Conservation (phyloP, 2,113 vertebrate genomes). For the Dendrocopos noguchii region DNA sequence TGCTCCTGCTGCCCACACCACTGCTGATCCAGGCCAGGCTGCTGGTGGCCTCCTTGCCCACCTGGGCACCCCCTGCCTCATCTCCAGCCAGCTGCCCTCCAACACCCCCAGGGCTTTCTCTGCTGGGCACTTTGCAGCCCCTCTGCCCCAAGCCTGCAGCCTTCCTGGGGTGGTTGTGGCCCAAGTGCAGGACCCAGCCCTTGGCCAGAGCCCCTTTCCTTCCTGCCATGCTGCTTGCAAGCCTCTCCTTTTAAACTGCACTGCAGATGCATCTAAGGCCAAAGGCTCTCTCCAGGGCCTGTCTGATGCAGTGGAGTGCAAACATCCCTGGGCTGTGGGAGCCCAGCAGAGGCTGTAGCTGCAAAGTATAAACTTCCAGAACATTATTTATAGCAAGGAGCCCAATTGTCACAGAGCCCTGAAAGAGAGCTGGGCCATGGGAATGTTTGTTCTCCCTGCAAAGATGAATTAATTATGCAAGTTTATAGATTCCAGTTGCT, state of each 20-base stretch:
- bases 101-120: too few relatives aligned
- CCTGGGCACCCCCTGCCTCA: too few relatives aligned
- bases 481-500: slow-evolving; percentile 56
- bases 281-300: slow-evolving; percentile 20
- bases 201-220: slow-evolving; percentile 1
- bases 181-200: too few relatives aligned
- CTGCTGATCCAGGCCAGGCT: too few relatives aligned
- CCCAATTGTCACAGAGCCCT: slow-evolving; percentile 15
- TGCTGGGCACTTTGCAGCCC: too few relatives aligned
- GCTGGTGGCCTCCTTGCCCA: too few relatives aligned
- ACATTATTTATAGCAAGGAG: slow-evolving; percentile 57
- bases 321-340: slow-evolving; percentile 45
- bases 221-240: slow-evolving; percentile 2
- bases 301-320: slow-evolving; percentile 44
- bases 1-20: too few relatives aligned
- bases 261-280: slow-evolving; percentile 10
- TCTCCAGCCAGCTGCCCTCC: too few relatives aligned
- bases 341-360: slow-evolving; percentile 12
- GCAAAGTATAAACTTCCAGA: slow-evolving; percentile 49
- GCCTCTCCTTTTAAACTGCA: slow-evolving; percentile 36
- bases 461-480: slow-evolving; percentile 44
- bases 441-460: slow-evolving; percentile 23
- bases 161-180: too few relatives aligned
- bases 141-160: too few relatives aligned
- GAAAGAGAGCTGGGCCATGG: slow-evolving; percentile 17